phyloP scores from a whole-genome alignment of 2,797 vertebrate genomes.

The Oryzias dopingdopingensis region DNA sequence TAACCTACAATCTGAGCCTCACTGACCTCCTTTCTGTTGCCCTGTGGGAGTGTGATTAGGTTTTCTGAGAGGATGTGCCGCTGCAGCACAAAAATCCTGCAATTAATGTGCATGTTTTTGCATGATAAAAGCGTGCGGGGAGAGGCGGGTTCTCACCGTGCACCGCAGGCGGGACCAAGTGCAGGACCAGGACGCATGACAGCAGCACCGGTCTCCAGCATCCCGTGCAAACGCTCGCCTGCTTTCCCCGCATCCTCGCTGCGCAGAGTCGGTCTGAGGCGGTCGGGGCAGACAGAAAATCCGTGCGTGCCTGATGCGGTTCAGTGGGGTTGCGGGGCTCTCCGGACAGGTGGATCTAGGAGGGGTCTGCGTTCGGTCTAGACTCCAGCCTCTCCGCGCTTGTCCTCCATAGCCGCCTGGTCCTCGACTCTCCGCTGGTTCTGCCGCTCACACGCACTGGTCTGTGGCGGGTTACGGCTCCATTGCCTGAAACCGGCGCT shows the following conservation, averaged over 20 bases:
- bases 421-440: constrained; percentile 43
- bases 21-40: constrained; percentile 64
- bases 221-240: constrained; percentile 54
- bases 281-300: neutral
- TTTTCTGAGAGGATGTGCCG: constrained; percentile 17
- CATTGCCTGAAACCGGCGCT: constrained; percentile 56
- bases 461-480: constrained; percentile 54
- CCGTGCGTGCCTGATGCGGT: constrained; percentile 9
- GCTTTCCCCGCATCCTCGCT: constrained; percentile 64
- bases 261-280: constrained; percentile 23
- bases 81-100: constrained; percentile 5
- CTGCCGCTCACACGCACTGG: constrained; percentile 28
- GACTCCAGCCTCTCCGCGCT: constrained; percentile 61
- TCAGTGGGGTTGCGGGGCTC: constrained; percentile 39
- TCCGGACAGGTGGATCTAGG: constrained; percentile 33
- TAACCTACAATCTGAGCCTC: constrained; percentile 63
- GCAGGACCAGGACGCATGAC: constrained; percentile 68
- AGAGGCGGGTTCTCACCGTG: constrained; percentile 67
- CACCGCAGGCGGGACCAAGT: constrained; percentile 61
- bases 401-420: constrained; percentile 68
- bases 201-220: constrained; percentile 72
- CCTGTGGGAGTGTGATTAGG: constrained; percentile 45
- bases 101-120: neutral
- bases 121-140: constrained; percentile 7
- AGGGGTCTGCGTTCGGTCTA: constrained; percentile 46